Evolutionary conservation across 2,888 invertebrate species (phyloP).

Genomic region (Choreutis nemorana): DNA sequence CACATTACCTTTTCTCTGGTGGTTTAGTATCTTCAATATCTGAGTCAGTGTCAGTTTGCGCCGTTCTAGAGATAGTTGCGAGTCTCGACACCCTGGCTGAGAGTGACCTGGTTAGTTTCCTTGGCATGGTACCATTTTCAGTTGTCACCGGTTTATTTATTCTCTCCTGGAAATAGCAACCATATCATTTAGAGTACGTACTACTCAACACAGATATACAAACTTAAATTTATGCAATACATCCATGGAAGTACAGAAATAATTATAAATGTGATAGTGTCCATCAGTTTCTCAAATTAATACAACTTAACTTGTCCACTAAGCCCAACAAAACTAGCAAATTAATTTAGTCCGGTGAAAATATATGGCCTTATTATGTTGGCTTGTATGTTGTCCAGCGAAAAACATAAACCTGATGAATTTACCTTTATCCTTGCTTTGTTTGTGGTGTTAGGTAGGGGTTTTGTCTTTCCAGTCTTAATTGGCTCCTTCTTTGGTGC

Average conservation of each 20-base stretch:
- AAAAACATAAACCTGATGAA: constrained; percentile 1
- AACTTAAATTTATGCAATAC: too few relatives aligned
- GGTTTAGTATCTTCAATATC: constrained; percentile 67
- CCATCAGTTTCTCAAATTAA: too few relatives aligned
- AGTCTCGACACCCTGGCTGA: constrained; percentile 74
- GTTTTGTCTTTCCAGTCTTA: constrained; percentile 45
- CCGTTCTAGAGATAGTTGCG: constrained; percentile 59
- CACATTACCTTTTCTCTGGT: constrained; percentile 34
- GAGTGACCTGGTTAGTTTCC: constrained; percentile 75
- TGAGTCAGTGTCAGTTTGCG: constrained; percentile 72
- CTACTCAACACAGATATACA: too few relatives aligned
- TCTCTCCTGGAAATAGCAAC: too few relatives aligned
- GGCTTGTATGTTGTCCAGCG: neutral
- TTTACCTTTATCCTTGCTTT: constrained; percentile 25
- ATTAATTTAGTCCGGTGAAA: too few relatives aligned
- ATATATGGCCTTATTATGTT: too few relatives aligned
- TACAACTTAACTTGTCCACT: neutral
- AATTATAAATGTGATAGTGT: too few relatives aligned
- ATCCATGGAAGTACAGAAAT: too few relatives aligned
- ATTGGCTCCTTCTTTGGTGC: constrained; percentile 34
- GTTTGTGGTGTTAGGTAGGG: constrained; percentile 19
- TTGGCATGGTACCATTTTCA: constrained; percentile 45
- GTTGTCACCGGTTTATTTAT: too few relatives aligned
- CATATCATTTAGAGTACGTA: too few relatives aligned
- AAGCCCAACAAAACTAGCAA: too few relatives aligned